Base-by-base conservation (phyloP, 2,888 invertebrate species). In the Panorpa germanica region DNA sequence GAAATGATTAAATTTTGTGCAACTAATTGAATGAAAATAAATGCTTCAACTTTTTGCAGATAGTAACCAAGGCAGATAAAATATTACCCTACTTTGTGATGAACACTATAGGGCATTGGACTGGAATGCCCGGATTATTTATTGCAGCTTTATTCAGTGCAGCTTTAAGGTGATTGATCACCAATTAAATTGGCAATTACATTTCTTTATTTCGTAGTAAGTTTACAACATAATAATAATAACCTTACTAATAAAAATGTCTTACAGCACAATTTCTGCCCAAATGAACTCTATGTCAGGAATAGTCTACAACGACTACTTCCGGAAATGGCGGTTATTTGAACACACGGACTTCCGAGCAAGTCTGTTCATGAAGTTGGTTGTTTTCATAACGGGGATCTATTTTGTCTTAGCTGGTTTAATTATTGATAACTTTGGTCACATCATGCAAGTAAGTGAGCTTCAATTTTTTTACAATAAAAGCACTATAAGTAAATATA, bases 81-180 rank as follows among this genome's bases (percentile, higher is more conserved):
- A 42, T 69, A 36, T 49, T 67, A 38, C 65, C 67, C 0, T 52
- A 58, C 31, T 65, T 61, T 39, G 63, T 67, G 4, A 59, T 65
- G 53, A 63, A 68, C 35, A 49, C 55, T 7, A 45, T 63, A 16
- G 55, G 57, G 0, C 43, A 56, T 35, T 40, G 58, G 6, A 57
- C 53, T 3, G 67, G 67, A 4, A 48, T 70, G 39, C 61, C 66
- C 0, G 70, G 70, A 0, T 40, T 70, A n/a, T 67, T 70, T 39
- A 61, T 67, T 1, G 64, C 69, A 3, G 63, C 65, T 22, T 55
- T 70, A 2, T 68, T 69, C 38, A 64, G 66, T 41, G 70, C 66
- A 1, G 63, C 67, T 2, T 46, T 70, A 19, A 63, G 63, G 48
- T 48, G 34, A 23, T 15, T n/a, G 17, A 13, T 10, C 3, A 5